Base-by-base conservation (phyloP, 1,140 invertebrate species). In the Leptopilina clavipes region DNA sequence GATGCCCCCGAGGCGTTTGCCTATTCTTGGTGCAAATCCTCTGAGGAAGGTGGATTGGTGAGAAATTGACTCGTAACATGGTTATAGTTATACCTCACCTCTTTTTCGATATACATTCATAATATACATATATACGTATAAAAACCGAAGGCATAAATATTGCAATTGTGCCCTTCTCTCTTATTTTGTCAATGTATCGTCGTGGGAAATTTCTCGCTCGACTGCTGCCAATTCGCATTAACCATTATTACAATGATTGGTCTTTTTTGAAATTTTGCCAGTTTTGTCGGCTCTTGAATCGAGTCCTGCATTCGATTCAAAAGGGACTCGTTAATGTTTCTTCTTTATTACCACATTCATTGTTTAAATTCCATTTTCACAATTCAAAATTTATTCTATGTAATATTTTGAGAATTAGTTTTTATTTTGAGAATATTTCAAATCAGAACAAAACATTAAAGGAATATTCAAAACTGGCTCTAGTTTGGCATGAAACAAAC, bases 21-120 rank as follows among this genome's bases (percentile, higher is more conserved):
- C 83, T 82, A 85, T 85, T 83, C 82, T 81, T 77, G 81, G 71
- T 80, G 73, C 74, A 65, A 65, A 65, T 31, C 25, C 22, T n/a
- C 5, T 10, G 59, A 22, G 59, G 59, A n/a, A 31, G 25, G 25
- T 31, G 25, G 59, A 65, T 65, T 65, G 79, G 74, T 40, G 37
- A 82, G 85, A 85, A 80, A 87, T 87, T 86, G 86, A 86, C 81
- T 86, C 79, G 77, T 85, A 86, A 87, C 78, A 81, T 56, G 54
- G 81, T 86, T 87, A 76, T 76, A 76, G 76, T 81, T 81, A 31
- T 31, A 31, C 25, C 25, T 31, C 5, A 80, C 75, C 82, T 78
- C 74, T 59, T 78, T 44, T 31, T 10, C 25, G 25, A 31, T n/a
- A 52, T 52, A 31, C 5, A 2, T 31, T n/a, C n/a, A n/a, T n/a